These are phyloP conservation scores for Gymnocheta viridis DNA, from an alignment of 2,888 invertebrate species.

Conservation along the genomic window DNA sequence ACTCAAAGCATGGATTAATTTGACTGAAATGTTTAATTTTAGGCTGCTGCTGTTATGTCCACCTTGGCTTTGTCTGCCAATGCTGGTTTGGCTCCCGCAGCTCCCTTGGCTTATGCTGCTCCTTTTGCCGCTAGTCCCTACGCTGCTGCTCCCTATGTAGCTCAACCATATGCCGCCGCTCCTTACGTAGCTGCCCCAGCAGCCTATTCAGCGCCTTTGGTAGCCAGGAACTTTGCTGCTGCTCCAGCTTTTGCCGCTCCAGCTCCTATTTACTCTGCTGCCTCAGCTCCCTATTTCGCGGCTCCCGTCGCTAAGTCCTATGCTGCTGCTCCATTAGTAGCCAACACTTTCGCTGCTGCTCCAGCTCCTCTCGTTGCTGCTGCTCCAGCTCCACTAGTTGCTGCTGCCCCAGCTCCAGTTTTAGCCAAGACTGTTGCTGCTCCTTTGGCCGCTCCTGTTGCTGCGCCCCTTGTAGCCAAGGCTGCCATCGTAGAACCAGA, in stretches of 20 bases:
- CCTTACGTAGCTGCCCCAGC: constrained; percentile 70
- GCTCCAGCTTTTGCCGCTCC: constrained; percentile 71
- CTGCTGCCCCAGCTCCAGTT: constrained; percentile 71
- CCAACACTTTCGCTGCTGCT: constrained; percentile 70
- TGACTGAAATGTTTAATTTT: constrained; percentile 50
- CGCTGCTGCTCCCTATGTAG: constrained; percentile 69
- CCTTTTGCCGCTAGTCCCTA: constrained; percentile 54
- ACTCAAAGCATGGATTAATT: constrained; percentile 38
- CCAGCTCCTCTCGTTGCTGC: constrained; percentile 70
- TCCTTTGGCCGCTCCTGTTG: constrained; percentile 70
- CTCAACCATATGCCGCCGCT: constrained; percentile 70
- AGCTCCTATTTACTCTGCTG: constrained; percentile 71
- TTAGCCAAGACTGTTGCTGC: constrained; percentile 72
- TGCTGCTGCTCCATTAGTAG: constrained; percentile 74
- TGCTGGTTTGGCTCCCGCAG: constrained; percentile 77
- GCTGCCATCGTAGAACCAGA: constrained; percentile 76
- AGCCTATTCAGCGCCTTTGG: constrained; percentile 69
- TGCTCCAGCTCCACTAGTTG: constrained; percentile 71
- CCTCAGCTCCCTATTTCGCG: constrained; percentile 68
- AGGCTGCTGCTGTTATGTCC: constrained; percentile 81
- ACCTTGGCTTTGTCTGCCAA: constrained; percentile 80
- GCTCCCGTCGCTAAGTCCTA: constrained; percentile 66
- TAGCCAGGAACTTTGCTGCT: constrained; percentile 69
- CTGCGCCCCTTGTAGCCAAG: constrained; percentile 71
- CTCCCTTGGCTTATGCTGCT: constrained; percentile 66